These are phyloP conservation scores for Drosophila watanabei DNA, from an alignment of 1,140 invertebrate genomes.

Conservation along the genomic window DNA sequence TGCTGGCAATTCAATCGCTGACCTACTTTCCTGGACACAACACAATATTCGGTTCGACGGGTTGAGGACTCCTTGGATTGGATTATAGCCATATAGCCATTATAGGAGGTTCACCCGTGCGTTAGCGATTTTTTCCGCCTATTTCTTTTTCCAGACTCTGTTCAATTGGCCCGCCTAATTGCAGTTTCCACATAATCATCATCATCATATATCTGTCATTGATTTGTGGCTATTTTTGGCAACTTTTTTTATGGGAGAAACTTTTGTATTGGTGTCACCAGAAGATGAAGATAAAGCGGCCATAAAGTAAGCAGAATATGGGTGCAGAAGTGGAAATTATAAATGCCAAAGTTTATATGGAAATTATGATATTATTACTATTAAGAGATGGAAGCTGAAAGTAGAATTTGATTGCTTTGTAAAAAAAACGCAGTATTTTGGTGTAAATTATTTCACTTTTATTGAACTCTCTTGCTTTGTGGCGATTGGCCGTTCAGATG, in stretches of 20 bases:
- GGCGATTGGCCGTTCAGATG: slow-evolving; percentile 40
- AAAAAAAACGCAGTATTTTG: slow-evolving; percentile 15
- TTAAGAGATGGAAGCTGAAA: slow-evolving; percentile 1
- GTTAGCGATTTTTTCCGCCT: neutral
- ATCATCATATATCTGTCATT: slow-evolving; percentile 31
- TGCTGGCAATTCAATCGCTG: slow-evolving; percentile 71
- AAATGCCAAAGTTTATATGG: neutral
- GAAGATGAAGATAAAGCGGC: slow-evolving; percentile 19
- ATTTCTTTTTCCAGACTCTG: slow-evolving; percentile 7
- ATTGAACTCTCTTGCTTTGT: slow-evolving; percentile 65
- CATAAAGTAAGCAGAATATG: slow-evolving; percentile 23
- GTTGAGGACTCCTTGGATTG: slow-evolving; percentile 14
- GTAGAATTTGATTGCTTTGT: neutral
- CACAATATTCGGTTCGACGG: slow-evolving; percentile 8
- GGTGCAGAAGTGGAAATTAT: neutral
- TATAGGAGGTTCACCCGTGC: slow-evolving; percentile 28
- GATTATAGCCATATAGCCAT: neutral
- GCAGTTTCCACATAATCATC: slow-evolving; percentile 45
- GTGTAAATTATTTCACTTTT: slow-evolving; percentile 80
- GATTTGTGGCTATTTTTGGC: slow-evolving; percentile 53
- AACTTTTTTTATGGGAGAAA: slow-evolving; percentile 47
- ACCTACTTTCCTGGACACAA: slow-evolving; percentile 67
- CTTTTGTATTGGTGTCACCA: slow-evolving; percentile 42
- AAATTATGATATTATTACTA: slow-evolving; percentile 9
- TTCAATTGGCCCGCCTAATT: slow-evolving; percentile 39